Conservation (phyloP, 2,113 vertebrate species). For the Ailurus styani region DNA sequence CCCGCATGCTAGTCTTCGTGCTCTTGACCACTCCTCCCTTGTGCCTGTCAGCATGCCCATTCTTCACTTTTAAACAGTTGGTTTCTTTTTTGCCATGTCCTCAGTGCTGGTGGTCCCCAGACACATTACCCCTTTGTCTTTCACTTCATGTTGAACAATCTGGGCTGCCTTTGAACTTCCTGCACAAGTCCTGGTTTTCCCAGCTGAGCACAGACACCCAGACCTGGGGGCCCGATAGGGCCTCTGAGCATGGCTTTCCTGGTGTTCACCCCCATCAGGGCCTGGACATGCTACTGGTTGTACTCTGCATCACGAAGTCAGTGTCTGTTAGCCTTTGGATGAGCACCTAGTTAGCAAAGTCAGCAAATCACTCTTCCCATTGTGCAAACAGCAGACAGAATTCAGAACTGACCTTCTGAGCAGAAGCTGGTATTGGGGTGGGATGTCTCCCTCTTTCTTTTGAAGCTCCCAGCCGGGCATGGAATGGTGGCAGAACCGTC, state of each 20-base stretch:
- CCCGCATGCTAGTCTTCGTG: background rate
- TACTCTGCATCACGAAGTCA: background rate
- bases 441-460: constrained; percentile 76
- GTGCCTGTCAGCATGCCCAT: background rate
- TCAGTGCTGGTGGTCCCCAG: background rate
- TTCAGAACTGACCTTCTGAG: constrained; percentile 81
- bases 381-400: background rate
- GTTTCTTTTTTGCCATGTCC: background rate
- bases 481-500: constrained; percentile 68
- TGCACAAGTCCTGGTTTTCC: background rate
- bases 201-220: background rate
- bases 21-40: background rate
- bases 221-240: background rate
- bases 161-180: background rate
- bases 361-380: background rate
- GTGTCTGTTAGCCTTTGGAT: background rate
- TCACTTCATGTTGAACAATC: background rate
- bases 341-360: background rate
- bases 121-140: background rate
- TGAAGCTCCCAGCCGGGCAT: constrained; percentile 85
- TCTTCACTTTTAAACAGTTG: background rate
- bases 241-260: background rate
- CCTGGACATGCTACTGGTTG: background rate
- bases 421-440: constrained; percentile 78
- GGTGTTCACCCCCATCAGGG: background rate